Evolutionary conservation across 2,888 invertebrate species (phyloP).

Genomic region (Chrysotoxum bicinctum): DNA sequence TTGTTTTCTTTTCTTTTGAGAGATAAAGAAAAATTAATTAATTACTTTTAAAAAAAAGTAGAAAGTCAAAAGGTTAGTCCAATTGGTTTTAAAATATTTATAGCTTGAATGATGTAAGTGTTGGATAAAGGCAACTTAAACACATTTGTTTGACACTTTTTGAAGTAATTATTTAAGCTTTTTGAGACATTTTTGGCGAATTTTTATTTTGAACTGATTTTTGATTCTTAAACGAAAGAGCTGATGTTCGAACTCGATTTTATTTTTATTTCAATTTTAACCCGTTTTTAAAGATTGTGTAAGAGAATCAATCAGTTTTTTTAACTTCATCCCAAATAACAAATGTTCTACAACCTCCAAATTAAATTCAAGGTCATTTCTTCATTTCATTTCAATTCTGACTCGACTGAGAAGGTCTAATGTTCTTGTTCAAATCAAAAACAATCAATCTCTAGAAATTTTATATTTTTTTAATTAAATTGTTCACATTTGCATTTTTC

Average conservation of each 20-base stretch:
- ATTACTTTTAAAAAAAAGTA: neutral
- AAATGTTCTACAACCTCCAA: neutral
- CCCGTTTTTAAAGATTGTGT: neutral
- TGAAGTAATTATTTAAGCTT: neutral
- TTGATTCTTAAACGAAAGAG: conserved; percentile 1
- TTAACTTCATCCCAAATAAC: neutral
- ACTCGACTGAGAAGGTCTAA: neutral
- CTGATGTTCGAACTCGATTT: conserved; percentile 4
- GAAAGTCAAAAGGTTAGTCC: neutral
- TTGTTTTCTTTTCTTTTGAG: neutral
- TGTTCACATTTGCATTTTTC: conserved; percentile 41
- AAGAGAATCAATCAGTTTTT: neutral
- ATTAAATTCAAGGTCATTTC: neutral
- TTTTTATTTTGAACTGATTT: neutral
- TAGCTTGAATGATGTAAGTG: neutral
- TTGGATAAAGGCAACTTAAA: neutral
- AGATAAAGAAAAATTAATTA: neutral
- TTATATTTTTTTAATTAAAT: conserved; percentile 30
- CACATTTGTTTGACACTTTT: neutral
- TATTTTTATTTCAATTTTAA: neutral
- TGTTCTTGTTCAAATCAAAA: neutral
- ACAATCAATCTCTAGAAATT: neutral
- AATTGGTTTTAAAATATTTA: neutral
- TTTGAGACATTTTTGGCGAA: neutral
- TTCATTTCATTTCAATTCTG: neutral